Evolutionary conservation across 2,113 vertebrate genomes (phyloP), one percentile per base, ranked within the genome.

Genomic region (Nymphicus hollandicus): DNA sequence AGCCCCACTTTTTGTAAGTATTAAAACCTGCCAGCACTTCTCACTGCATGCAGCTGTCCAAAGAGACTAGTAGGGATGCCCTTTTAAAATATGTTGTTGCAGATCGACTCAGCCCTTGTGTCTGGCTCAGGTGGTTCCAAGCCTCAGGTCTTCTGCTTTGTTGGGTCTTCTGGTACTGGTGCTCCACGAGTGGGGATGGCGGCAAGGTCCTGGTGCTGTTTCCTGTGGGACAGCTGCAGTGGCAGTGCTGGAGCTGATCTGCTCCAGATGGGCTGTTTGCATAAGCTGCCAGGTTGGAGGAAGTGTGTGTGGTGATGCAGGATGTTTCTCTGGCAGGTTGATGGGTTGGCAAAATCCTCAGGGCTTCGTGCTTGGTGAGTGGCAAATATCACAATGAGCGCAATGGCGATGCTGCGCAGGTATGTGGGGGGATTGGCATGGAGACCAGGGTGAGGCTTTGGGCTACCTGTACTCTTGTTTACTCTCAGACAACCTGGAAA

Each of bases 341-440:
- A 56, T 44, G 19, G 46, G 19, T 58, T 94, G 37, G 74, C 41
- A 81, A 39, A 80, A 65, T 70, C 58, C 44, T 39, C 52, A 27
- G 43, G n/a, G 23, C 16, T 86, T 61, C 2, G 0, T 77, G n/a
- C 29, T 43, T 83, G 39, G 12, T 50, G 13, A 82, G 13, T 2
- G 1, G 71, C 4, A 4, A 72, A 80, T 83, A 91, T 72, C 33
- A 61, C n/a, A 89, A 35, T 0, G 2, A 80, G 13, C 12, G 18
- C 50, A 81, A 11, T 1, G 3, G 11, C 1, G 1, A 13, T 41
- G 22, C 13, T 52, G 10, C 16, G 13, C 1, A 0, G 37, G 31
- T 24, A 37, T 0, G 3, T 14, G 37, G 8, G 2, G 2, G 10
- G 2, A 0, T 5, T 29, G 28, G 13, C 0, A 0, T 5, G 33